Conservation (phyloP, 2,113 vertebrate genomes). For the Ciconia maguari region DNA sequence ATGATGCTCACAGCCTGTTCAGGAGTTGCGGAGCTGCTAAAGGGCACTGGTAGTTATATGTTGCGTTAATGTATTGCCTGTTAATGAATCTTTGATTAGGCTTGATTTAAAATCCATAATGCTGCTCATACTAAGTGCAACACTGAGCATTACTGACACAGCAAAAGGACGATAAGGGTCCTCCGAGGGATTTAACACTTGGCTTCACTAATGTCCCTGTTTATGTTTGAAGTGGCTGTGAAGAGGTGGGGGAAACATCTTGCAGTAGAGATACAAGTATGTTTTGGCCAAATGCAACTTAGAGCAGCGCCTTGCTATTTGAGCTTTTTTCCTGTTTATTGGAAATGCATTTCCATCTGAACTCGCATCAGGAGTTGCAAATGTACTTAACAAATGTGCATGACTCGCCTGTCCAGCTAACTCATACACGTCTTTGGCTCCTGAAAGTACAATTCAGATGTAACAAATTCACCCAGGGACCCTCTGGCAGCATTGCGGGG, state of each 20-base stretch:
- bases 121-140: slow-evolving; percentile 6
- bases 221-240: neutral
- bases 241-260: neutral
- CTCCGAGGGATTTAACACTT: slow-evolving; percentile 44
- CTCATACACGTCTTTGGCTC: neutral
- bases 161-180: neutral
- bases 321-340: slow-evolving; percentile 26
- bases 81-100: slow-evolving; percentile 70
- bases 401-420: neutral
- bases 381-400: neutral
- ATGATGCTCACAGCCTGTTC: neutral
- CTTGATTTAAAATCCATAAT: slow-evolving; percentile 67
- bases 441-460: neutral
- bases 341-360: neutral
- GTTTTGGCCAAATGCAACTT: neutral
- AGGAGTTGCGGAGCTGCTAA: neutral
- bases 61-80: slow-evolving; percentile 45
- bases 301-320: neutral
- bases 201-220: neutral
- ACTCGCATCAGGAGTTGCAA: neutral
- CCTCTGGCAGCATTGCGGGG: neutral
- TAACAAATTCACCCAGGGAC: neutral
- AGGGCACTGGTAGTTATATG: neutral
- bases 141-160: neutral
- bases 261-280: neutral